A percentile compares a stretch with the other conserved stretches of the same genome.
Evolutionary conservation across 2,888 invertebrate genomes (phyloP).

Genomic region (Oscheius sp.): DNA sequence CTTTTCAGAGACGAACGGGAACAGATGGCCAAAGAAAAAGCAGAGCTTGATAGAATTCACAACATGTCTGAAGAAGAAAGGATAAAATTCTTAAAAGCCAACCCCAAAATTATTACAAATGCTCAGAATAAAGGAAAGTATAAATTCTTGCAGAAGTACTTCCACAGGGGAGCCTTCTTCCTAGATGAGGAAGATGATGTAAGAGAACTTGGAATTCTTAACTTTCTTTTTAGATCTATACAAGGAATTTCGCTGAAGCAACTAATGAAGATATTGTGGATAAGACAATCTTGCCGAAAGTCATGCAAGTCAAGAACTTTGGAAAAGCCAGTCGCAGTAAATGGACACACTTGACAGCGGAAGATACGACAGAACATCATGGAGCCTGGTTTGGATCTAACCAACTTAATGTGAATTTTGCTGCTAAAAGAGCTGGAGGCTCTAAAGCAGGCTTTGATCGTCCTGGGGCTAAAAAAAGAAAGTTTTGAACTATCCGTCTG

Average conservation of each 20-base stretch:
- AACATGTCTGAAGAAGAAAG: slow-evolving; percentile 96
- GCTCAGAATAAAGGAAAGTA: slow-evolving; percentile 91
- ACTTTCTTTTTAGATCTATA: slow-evolving; percentile 20
- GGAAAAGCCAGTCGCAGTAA: slow-evolving; percentile 97
- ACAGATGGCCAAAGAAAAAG: slow-evolving; percentile 59
- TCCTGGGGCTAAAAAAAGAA: slow-evolving; percentile 79
- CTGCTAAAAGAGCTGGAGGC: slow-evolving; percentile 85
- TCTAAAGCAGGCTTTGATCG: slow-evolving; percentile 90
- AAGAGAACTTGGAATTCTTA: not conserved
- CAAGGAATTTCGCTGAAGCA: slow-evolving; percentile 87
- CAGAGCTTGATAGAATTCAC: slow-evolving; percentile 83
- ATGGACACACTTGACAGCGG: slow-evolving; percentile 97
- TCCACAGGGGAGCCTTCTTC: slow-evolving; percentile 98
- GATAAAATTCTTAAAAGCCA: slow-evolving; percentile 84
- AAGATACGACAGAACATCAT: slow-evolving; percentile 87
- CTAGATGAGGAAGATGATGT: slow-evolving; percentile 76
- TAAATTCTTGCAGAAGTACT: slow-evolving; percentile 99
- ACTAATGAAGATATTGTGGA: slow-evolving; percentile 99
- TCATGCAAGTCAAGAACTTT: slow-evolving; percentile 99
- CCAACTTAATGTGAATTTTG: slow-evolving; percentile 85
- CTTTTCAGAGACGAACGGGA: slow-evolving; percentile 52
- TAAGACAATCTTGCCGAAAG: slow-evolving; percentile 96
- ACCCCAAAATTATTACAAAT: slow-evolving; percentile 92
- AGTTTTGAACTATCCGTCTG: no score
- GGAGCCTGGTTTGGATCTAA: slow-evolving; percentile 96